Base-by-base conservation (phyloP, 2,888 invertebrate genomes). In the Holacanthella duospinosa region DNA sequence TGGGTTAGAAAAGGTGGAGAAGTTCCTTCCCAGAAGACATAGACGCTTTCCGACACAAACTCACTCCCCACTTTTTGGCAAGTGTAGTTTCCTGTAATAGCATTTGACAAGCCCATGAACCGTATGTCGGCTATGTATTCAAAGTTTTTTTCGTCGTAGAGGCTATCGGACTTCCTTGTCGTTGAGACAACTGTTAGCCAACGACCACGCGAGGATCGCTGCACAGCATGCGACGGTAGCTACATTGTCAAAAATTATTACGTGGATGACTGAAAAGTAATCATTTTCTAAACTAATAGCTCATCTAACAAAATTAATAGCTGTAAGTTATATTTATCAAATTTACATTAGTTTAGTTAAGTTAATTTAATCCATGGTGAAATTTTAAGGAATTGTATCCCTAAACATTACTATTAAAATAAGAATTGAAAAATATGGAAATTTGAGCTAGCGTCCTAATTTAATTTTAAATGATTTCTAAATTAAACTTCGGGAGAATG, bases 21-120 rank as follows among this genome's bases (percentile, higher is more conserved):
- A n/a, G 48, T 48, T 57, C 63, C 67, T 55, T 69, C 69, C 69
- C 69, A 69, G 29, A 62, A 69, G 0, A 69, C 43, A 53, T 63
- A 69, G 1, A 65, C 26, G 27, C 61, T 66, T 1, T 55, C 55
- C 1, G 69, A 64, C 1, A 61, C 43, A 12, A 44, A 4, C 25
- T 59, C 43, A 12, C 25, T 48, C 2, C 19, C 63, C 61, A 29
- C 59, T 29, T 61, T 63, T 43, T 67, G 69, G 26, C 69, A 69
- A 1, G 66, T 66, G 56, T 69, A 69, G 29, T 69, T 67, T 12
- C 67, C 67, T 26, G 55, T 68, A 1, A 67, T 36, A 12, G 55
- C 55, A n/a, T 60, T 64, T 4, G 58, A 44, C 26, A 62, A 60
- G 27, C 66, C 64, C 19, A 67, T 57, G 48, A 69, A 57, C 36